phyloP scores from a whole-genome alignment of 2,113 vertebrate species.

The Rhegmatorhina hoffmannsi region DNA sequence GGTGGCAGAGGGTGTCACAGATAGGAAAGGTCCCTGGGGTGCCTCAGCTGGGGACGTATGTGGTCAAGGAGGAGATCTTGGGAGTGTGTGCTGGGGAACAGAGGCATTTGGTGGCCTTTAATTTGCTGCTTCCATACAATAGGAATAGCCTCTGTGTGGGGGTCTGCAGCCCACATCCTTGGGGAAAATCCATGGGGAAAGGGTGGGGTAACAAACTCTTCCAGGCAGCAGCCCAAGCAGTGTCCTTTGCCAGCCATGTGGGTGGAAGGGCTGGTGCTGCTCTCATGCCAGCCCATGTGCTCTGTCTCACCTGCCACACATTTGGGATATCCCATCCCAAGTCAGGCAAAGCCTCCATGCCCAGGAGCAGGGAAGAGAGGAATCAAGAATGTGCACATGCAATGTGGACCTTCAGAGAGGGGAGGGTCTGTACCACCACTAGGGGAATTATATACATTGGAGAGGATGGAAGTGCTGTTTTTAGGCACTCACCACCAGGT shows the following conservation, averaged over 20 bases:
- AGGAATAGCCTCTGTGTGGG: no score
- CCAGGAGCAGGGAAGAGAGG: not conserved
- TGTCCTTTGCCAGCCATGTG: fast-evolving
- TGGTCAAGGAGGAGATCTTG: not conserved
- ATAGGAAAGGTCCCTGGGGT: not conserved
- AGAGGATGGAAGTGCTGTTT: not conserved
- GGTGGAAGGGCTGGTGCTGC: not conserved
- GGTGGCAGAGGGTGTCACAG: not conserved
- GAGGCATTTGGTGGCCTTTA: no score
- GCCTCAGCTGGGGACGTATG: not conserved
- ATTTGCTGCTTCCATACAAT: no score
- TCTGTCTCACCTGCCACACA: no score
- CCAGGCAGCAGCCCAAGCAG: not conserved
- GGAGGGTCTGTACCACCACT: not conserved
- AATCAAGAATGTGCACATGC: not conserved
- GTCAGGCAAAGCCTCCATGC: not conserved
- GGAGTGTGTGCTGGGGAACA: not conserved
- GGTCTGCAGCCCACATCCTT: not conserved
- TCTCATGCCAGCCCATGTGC: no score
- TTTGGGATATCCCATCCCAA: no score
- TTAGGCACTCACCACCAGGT: not conserved
- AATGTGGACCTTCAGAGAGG: not conserved
- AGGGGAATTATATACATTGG: not conserved
- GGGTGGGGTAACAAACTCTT: not conserved
- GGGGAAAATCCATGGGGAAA: not conserved